Evolutionary conservation across 2,797 vertebrate genomes (phyloP).

Genomic region (Avahi laniger): DNA sequence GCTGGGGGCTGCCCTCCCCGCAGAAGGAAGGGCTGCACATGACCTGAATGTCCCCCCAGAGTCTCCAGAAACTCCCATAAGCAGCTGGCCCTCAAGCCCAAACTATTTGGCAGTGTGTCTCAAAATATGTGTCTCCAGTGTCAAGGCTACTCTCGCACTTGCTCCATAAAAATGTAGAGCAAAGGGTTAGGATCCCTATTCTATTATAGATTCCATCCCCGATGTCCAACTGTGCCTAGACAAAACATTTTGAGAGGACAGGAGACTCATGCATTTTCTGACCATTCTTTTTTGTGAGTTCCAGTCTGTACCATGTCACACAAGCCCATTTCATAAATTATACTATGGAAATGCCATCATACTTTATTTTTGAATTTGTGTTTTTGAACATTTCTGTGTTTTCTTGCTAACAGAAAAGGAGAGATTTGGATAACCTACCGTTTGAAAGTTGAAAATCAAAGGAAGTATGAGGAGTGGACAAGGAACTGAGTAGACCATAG

Average conservation of each 20-base stretch:
- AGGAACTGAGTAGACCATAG: not conserved
- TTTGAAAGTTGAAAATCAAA: slow-evolving; percentile 16
- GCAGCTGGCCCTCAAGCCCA: not conserved
- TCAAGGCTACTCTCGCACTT: not conserved
- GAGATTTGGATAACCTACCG: not conserved
- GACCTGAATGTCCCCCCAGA: not conserved
- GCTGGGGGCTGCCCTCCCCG: not conserved
- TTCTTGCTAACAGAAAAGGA: not conserved
- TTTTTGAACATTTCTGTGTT: not conserved
- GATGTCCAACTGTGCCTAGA: not conserved
- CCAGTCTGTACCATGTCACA: not conserved
- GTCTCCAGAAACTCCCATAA: not conserved
- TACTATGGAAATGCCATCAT: not conserved
- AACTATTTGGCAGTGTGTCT: not conserved
- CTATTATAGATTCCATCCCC: not conserved
- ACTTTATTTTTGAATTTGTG: not conserved
- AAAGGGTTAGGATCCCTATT: fast-evolving
- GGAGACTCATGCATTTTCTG: not conserved
- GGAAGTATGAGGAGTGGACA: not conserved
- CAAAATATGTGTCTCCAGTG: not conserved
- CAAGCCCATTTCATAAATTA: not conserved
- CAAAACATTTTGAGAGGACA: not conserved
- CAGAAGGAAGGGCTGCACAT: not conserved
- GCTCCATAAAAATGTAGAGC: not conserved
- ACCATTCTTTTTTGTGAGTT: not conserved